Evolutionary conservation across 1,140 invertebrate genomes (phyloP).

Genomic region (Chrysopa pallens): DNA sequence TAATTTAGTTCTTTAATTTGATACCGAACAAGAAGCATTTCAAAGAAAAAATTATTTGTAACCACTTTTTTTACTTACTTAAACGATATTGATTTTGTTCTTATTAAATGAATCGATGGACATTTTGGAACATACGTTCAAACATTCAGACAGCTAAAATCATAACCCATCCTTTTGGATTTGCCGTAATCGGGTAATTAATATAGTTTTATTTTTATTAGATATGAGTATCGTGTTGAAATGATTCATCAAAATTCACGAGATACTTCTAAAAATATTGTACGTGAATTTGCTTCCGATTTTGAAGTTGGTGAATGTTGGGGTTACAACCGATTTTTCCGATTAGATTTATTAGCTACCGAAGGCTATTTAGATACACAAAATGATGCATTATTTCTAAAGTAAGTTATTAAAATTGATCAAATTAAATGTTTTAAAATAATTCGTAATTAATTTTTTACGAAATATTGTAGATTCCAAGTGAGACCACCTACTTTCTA

Average conservation of each 20-base stretch:
- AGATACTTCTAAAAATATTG: conserved; percentile 79
- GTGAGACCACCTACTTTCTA: conserved; percentile 85
- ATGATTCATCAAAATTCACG: conserved; percentile 81
- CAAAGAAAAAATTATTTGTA: too few relatives aligned
- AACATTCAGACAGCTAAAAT: too few relatives aligned
- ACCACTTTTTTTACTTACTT: too few relatives aligned
- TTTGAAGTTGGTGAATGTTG: conserved; percentile 96
- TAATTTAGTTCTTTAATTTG: too few relatives aligned
- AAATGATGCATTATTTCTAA: conserved; percentile 53
- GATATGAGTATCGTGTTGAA: conserved; percentile 87
- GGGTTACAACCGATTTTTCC: conserved; percentile 90
- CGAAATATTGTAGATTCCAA: conserved; percentile 49
- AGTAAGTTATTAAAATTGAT: conserved; percentile 22
- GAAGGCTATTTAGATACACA: conserved; percentile 74
- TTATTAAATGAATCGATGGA: too few relatives aligned
- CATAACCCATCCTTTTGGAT: too few relatives aligned
- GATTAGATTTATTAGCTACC: conserved; percentile 72
- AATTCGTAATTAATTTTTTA: conserved; percentile 7
- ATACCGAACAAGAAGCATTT: too few relatives aligned
- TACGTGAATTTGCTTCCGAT: conserved; percentile 81
- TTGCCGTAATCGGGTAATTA: too few relatives aligned
- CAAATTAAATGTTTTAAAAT: not conserved
- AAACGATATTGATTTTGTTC: too few relatives aligned
- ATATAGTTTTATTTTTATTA: conserved; percentile 25
- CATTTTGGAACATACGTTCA: too few relatives aligned